A percentile compares a stretch with the other conserved stretches of the same genome.
phyloP scores from a whole-genome alignment of 2,797 vertebrate species.

The Coccyzus lansbergi region DNA sequence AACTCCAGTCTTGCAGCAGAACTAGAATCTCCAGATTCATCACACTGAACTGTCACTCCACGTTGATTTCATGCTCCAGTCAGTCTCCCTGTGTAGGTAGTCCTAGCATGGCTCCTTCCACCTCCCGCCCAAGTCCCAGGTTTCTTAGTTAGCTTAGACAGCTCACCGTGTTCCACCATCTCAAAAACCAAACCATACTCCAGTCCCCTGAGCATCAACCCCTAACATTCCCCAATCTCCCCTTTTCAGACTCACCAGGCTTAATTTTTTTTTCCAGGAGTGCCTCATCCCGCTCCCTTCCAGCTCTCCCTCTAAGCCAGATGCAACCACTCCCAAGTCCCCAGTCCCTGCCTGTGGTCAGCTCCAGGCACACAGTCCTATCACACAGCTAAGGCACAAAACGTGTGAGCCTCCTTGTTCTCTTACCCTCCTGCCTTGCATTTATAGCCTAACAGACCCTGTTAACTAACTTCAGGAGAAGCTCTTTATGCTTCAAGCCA shows the following conservation, averaged over 20 bases:
- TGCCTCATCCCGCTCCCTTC: background rate
- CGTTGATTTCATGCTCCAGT: background rate
- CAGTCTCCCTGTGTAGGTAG: background rate
- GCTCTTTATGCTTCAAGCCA: background rate
- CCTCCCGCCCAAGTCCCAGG: background rate
- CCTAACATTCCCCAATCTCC: background rate
- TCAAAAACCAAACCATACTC: background rate
- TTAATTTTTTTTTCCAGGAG: background rate
- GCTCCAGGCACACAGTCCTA: accelerated
- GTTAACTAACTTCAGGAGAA: background rate
- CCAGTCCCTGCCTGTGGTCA: background rate
- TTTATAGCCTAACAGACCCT: background rate
- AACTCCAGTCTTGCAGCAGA: background rate
- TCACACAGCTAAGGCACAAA: background rate
- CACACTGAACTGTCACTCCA: background rate
- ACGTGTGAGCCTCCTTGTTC: background rate
- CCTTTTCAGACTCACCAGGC: background rate
- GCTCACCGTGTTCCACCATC: background rate
- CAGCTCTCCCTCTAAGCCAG: background rate
- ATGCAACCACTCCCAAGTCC: background rate
- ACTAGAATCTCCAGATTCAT: background rate
- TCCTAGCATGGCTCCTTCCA: background rate
- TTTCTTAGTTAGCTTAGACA: background rate
- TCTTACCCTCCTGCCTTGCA: background rate
- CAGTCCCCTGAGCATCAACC: background rate